phyloP scores from a whole-genome alignment of 2,113 vertebrate species.

The Sinocyclocheilus anshuiensis region DNA sequence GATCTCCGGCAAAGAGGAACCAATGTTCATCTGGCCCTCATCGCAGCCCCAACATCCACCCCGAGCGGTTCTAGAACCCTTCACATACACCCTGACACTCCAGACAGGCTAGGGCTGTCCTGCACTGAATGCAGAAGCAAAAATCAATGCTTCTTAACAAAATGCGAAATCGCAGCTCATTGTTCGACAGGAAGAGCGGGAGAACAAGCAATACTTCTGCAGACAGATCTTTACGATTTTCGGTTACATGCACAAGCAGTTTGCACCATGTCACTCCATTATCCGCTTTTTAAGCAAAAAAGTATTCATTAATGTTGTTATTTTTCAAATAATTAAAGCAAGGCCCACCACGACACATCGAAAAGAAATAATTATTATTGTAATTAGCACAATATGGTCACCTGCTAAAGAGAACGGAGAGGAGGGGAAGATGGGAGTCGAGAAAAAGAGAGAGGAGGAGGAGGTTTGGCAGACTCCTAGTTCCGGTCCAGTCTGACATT shows the following conservation, averaged over 20 bases:
- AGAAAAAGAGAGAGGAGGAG: constrained; percentile 62
- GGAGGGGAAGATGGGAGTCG: constrained; percentile 59
- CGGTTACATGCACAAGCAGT: not conserved
- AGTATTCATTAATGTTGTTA: not conserved
- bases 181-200: not conserved
- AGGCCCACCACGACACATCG: constrained; percentile 26
- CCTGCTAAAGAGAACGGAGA: constrained; percentile 43
- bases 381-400: constrained; percentile 67
- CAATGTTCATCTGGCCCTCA: constrained; percentile 25
- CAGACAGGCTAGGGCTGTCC: constrained; percentile 18
- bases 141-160: constrained; percentile 54
- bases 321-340: constrained; percentile 35
- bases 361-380: constrained; percentile 65
- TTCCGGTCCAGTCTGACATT: constrained; percentile 62
- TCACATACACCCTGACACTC: constrained; percentile 17
- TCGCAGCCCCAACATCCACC: not conserved
- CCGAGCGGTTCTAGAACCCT: not conserved
- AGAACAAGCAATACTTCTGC: not conserved
- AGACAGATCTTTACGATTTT: not conserved
- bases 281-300: not conserved
- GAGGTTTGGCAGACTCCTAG: constrained; percentile 67
- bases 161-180: constrained; percentile 42
- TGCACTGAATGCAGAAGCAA: constrained; percentile 48
- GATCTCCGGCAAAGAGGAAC: constrained; percentile 34
- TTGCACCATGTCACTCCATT: not conserved